A percentile compares a stretch with the other conserved stretches of the same genome.
phyloP scores from a whole-genome alignment of 2,113 vertebrate genomes.

The Neogobius melanostomus region DNA sequence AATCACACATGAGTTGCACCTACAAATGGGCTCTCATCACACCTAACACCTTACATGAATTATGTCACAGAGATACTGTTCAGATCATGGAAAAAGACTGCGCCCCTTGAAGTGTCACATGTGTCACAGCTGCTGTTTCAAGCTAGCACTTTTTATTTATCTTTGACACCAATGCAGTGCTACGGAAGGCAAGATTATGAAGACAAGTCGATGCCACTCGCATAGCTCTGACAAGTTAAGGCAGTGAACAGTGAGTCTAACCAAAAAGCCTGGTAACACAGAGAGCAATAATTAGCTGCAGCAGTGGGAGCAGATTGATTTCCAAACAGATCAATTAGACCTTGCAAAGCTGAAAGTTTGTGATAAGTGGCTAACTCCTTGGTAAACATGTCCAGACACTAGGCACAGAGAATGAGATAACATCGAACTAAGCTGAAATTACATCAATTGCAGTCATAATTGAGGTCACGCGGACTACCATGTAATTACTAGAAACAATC shows the following conservation, averaged over 20 bases:
- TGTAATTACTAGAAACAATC: not conserved
- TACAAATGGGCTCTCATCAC: not conserved
- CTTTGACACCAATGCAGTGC: too few relatives aligned
- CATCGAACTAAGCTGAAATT: constrained; percentile 6
- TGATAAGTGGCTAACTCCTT: not conserved
- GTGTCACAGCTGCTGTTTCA: constrained; percentile 14
- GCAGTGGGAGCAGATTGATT: constrained; percentile 14
- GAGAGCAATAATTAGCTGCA: constrained; percentile 32
- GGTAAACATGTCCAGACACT: not conserved
- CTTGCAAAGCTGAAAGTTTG: constrained; percentile 1
- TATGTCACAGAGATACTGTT: not conserved
- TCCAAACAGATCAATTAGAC: constrained; percentile 33
- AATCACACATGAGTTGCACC: not conserved
- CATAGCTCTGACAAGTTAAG: too few relatives aligned
- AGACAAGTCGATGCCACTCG: too few relatives aligned
- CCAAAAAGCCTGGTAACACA: not conserved
- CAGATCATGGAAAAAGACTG: not conserved
- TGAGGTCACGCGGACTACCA: not conserved
- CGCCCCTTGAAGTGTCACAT: constrained; percentile 2
- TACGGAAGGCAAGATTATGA: too few relatives aligned
- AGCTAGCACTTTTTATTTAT: too few relatives aligned
- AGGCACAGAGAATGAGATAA: not conserved
- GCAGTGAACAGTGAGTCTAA: too few relatives aligned
- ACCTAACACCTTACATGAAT: not conserved
- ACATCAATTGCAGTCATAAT: constrained; percentile 19